Percentiles rank a stretch among this genome's conserved stretches.
Evolutionary conservation across 2,888 invertebrate genomes (phyloP).

Genomic region (Eledone cirrhosa): DNA sequence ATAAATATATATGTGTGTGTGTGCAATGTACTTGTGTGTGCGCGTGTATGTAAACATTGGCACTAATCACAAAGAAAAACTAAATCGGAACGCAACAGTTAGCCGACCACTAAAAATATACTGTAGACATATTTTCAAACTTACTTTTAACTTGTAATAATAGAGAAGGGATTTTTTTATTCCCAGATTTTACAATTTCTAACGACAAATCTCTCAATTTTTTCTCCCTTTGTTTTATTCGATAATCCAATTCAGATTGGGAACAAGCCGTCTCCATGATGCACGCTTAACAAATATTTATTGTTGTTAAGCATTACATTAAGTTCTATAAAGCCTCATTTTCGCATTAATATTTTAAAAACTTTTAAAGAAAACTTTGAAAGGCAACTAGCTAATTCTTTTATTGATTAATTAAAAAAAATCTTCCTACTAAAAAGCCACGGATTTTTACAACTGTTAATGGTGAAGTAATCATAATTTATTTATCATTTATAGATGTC

Average conservation of each 20-base stretch:
- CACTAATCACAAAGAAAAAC: too few species aligned
- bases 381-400: too few species aligned
- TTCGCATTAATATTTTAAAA: too few species aligned
- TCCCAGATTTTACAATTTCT: conserved; percentile 56
- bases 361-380: too few species aligned
- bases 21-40: background rate
- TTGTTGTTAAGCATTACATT: too few species aligned
- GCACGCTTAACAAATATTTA: background rate
- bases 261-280: background rate
- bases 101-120: too few species aligned
- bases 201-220: conserved; percentile 45
- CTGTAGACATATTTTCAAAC: conserved; percentile 28
- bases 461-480: background rate
- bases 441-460: too few species aligned
- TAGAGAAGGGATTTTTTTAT: conserved; percentile 55
- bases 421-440: too few species aligned
- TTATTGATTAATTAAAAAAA: too few species aligned
- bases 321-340: too few species aligned
- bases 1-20: background rate
- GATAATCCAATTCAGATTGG: background rate
- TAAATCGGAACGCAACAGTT: too few species aligned
- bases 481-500: too few species aligned
- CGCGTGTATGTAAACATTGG: background rate
- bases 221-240: conserved; percentile 18
- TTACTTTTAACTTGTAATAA: conserved; percentile 56